A percentile compares a stretch with the other conserved stretches of the same genome.
Conservation (phyloP, 2,888 invertebrate species). For the Antitype chi region DNA sequence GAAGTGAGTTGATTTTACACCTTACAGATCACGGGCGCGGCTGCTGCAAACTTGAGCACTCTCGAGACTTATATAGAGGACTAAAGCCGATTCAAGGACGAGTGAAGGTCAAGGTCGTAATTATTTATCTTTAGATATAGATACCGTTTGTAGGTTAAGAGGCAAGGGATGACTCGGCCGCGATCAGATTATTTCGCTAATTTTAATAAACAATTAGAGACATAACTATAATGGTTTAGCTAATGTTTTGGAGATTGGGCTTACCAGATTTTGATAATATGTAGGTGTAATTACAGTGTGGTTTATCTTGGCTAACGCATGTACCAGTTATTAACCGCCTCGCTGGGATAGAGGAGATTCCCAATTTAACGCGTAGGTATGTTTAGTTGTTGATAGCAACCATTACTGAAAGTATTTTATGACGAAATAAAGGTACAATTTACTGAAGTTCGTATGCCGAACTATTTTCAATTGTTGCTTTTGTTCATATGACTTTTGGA, state of each 20-base stretch:
- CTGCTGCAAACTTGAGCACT: conserved; percentile 50
- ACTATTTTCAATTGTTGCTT: background rate
- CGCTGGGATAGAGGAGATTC: background rate
- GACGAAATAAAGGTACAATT: background rate
- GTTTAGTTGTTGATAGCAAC: background rate
- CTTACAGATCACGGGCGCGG: conserved; percentile 48
- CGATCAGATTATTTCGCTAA: conserved; percentile 34
- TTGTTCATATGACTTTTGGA: background rate
- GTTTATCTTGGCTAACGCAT: background rate
- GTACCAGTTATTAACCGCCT: background rate
- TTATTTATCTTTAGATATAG: conserved; percentile 41
- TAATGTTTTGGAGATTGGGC: conserved; percentile 12
- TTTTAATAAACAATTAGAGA: conserved; percentile 32
- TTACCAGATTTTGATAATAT: conserved; percentile 16
- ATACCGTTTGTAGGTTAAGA: conserved; percentile 26
- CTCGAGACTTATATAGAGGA: conserved; percentile 42
- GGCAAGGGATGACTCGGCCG: conserved; percentile 5
- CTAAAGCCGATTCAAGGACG: conserved; percentile 42
- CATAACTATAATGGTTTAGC: conserved; percentile 22
- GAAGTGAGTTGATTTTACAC: conserved; percentile 52
- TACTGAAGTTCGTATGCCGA: background rate
- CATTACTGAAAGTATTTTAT: background rate
- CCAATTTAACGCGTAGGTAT: background rate
- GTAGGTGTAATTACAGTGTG: conserved; percentile 2
- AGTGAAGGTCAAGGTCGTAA: conserved; percentile 46